Percentiles rank a stretch among this genome's conserved stretches.
Conservation (phyloP, 2,888 invertebrate genomes). For the Pheosia gnoma region DNA sequence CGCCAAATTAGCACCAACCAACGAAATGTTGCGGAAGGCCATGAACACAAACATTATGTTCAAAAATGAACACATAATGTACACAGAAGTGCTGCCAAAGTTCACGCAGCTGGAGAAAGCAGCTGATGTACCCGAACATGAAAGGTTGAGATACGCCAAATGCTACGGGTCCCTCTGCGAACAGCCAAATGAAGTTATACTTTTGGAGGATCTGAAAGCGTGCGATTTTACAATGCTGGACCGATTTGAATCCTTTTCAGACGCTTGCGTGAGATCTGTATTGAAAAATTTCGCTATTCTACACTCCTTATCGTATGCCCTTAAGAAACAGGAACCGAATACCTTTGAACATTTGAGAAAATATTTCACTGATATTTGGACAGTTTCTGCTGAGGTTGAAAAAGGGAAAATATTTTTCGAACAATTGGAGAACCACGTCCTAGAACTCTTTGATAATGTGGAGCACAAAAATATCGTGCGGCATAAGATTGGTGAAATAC, state of each 20-base stretch:
- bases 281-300: constrained; percentile 52
- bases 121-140: constrained; percentile 43
- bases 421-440: constrained; percentile 24
- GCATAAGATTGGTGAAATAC: constrained; percentile 22
- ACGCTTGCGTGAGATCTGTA: constrained; percentile 44
- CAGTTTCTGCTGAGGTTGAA: not conserved
- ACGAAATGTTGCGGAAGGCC: constrained; percentile 29
- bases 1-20: constrained; percentile 54
- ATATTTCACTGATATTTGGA: constrained; percentile 35
- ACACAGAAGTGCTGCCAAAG: constrained; percentile 49
- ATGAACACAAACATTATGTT: constrained; percentile 35
- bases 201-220: constrained; percentile 55
- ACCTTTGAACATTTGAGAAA: constrained; percentile 31
- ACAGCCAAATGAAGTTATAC: constrained; percentile 48
- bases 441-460: constrained; percentile 34
- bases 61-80: constrained; percentile 51
- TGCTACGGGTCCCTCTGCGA: constrained; percentile 50
- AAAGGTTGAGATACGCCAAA: constrained; percentile 44
- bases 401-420: constrained; percentile 14
- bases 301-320: constrained; percentile 56
- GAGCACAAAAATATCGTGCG: constrained; percentile 35
- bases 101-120: constrained; percentile 46
- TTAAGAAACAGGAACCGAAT: constrained; percentile 50
- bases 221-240: constrained; percentile 49
- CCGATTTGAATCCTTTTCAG: constrained; percentile 42